phyloP scores from a whole-genome alignment of 2,797 vertebrate species.

The Cirrhinus mrigala region DNA sequence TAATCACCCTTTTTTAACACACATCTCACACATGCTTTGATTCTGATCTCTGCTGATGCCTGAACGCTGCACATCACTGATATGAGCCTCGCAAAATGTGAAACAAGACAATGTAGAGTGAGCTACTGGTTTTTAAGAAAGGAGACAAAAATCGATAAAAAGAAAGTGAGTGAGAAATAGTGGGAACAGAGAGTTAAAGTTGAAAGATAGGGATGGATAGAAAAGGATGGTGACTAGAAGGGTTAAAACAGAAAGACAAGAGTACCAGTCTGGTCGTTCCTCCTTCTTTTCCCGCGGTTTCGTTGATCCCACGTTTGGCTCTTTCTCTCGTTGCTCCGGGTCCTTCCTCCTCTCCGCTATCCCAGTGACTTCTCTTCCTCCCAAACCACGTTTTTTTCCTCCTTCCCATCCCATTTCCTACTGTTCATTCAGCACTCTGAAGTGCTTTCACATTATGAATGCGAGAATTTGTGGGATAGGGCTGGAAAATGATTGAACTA shows the following conservation, averaged over 20 bases:
- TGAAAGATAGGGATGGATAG: not conserved
- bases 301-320: conserved; percentile 71
- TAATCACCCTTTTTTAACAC: not conserved
- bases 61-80: conserved; percentile 3
- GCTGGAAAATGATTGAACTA: conserved; percentile 11
- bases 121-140: not conserved
- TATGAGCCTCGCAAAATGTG: not conserved
- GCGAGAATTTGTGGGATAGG: not conserved
- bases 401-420: conserved; percentile 32
- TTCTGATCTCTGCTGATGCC: not conserved
- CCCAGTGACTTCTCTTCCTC: conserved; percentile 41
- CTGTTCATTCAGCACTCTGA: conserved; percentile 37
- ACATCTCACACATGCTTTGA: conserved; percentile 18
- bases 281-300: conserved; percentile 73
- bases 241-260: conserved; percentile 5
- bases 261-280: conserved; percentile 40
- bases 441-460: conserved; percentile 7
- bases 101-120: conserved; percentile 7
- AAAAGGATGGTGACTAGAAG: not conserved
- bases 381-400: conserved; percentile 45
- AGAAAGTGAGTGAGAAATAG: conserved; percentile 18
- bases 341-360: conserved; percentile 60
- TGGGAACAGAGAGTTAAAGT: not conserved
- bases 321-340: conserved; percentile 71
- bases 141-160: not conserved